Conservation (phyloP, 35 echinoderm and acorn worm genomes). For the Heliocidaris tuberculata region DNA sequence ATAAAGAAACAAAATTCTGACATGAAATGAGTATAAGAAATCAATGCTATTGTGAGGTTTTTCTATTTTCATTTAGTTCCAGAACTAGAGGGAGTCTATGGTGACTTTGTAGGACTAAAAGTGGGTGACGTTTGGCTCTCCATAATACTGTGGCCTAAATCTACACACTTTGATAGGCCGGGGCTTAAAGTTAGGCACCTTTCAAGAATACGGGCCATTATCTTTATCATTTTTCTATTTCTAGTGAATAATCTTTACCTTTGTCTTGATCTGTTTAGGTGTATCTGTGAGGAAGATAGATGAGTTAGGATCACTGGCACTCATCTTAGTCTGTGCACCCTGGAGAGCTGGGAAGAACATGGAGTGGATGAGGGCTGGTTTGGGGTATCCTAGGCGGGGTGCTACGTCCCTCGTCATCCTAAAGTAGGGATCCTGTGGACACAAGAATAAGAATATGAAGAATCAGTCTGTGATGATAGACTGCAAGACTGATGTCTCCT, state of each 20-base stretch:
- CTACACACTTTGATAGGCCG: no score
- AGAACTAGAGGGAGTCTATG: no score
- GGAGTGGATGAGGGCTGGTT: constrained; percentile 89
- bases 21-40: no score
- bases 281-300: constrained; percentile 97
- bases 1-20: no score
- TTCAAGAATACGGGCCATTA: no score
- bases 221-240: neutral
- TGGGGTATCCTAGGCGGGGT: constrained; percentile 87
- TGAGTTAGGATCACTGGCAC: constrained; percentile 91
- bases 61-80: no score
- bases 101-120: no score
- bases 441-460: neutral
- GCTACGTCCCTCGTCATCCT: constrained; percentile 97
- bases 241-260: constrained; percentile 54
- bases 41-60: no score
- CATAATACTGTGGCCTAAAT: no score
- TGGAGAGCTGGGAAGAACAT: constrained; percentile 97
- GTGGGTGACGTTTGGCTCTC: no score
- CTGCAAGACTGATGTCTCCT: neutral
- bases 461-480: neutral
- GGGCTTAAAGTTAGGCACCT: no score
- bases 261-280: constrained; percentile 93
- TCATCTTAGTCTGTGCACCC: constrained; percentile 98
- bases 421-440: constrained; percentile 89